Base-by-base conservation (phyloP, 2,113 vertebrate genomes). In the Bubo scandiacus region DNA sequence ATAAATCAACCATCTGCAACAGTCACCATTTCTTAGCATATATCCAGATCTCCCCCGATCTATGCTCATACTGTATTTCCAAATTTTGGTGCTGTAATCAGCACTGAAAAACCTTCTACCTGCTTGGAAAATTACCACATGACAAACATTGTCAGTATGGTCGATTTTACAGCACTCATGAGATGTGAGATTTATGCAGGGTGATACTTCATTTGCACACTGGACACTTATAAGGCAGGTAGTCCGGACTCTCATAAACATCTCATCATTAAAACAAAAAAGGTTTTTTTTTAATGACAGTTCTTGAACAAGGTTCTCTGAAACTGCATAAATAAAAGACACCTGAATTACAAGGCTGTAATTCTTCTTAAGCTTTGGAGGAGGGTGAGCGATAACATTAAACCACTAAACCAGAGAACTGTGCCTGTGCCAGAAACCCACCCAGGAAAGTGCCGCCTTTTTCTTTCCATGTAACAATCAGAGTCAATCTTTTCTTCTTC, bases 281-380 rank as follows among this genome's bases (percentile, higher is more conserved):
- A 67, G 7, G 5, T 27, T 22, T 58, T n/a, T n/a, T 96, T 96
- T 86, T 72, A 96, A 97, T 42, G 74, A 70, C 68, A 95, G 77
- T 45, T 95, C 95, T 92, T 63, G 47, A 95, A 49, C 52, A 86
- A 97, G 93, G 80, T 90, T 83, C 92, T 77, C 43, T 93, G 81
- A 95, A 97, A 93, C 80, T 92, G 83, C 83, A 90, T 96, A 97
- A 97, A 92, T 96, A 97, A 98, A 79, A 85, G 80, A 61, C 75
- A 88, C 34, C 36, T 78, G 70, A 95, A 91, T 61, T 62, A 68
- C 0, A 10, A 87, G 88, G 67, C 77, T 89, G 29, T 91, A 96
- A 92, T 85, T 94, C 68, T 83, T 81, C 71, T 83, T 34, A 30
- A 84, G 78, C 58, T 94, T 77, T 2, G 3, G 68, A 63, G 70